Evolutionary conservation across 1,140 invertebrate genomes (phyloP).

Genomic region (Acromyrmex echinatior): DNA sequence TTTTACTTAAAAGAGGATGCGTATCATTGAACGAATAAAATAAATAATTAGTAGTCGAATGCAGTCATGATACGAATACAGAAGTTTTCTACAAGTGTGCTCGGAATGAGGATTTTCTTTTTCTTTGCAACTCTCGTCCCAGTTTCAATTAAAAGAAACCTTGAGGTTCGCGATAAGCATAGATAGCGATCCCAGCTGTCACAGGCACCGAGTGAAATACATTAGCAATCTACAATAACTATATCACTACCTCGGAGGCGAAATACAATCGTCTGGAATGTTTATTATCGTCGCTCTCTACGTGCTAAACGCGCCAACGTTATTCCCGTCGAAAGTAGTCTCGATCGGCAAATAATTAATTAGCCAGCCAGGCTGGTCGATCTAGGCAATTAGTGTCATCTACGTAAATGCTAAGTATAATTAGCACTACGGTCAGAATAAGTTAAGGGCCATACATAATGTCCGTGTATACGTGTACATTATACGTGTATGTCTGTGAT

Average conservation of each 20-base stretch:
- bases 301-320: slow-evolving; percentile 59
- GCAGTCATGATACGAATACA: not conserved
- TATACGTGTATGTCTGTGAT: slow-evolving; percentile 53
- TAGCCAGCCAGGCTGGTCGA: slow-evolving; percentile 64
- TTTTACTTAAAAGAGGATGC: not conserved
- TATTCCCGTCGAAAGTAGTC: slow-evolving; percentile 57
- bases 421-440: slow-evolving; percentile 85
- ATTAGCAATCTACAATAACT: slow-evolving; percentile 77
- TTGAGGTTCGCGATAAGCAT: not conserved
- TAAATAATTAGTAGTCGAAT: not conserved
- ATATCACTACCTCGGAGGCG: slow-evolving; percentile 84
- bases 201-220: slow-evolving; percentile 79
- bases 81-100: not conserved
- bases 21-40: not conserved
- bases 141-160: slow-evolving; percentile 1
- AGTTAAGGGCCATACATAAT: slow-evolving; percentile 78
- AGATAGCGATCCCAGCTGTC: slow-evolving; percentile 70
- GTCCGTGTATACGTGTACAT: slow-evolving; percentile 63
- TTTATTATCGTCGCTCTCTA: slow-evolving; percentile 64
- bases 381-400: slow-evolving; percentile 82
- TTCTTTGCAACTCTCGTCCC: not conserved
- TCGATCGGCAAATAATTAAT: slow-evolving; percentile 60
- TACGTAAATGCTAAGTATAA: slow-evolving; percentile 84
- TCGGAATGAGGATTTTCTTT: not conserved
- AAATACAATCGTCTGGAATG: slow-evolving; percentile 69